phyloP scores from a whole-genome alignment of 2,797 vertebrate species.

The Pangasius djambal region DNA sequence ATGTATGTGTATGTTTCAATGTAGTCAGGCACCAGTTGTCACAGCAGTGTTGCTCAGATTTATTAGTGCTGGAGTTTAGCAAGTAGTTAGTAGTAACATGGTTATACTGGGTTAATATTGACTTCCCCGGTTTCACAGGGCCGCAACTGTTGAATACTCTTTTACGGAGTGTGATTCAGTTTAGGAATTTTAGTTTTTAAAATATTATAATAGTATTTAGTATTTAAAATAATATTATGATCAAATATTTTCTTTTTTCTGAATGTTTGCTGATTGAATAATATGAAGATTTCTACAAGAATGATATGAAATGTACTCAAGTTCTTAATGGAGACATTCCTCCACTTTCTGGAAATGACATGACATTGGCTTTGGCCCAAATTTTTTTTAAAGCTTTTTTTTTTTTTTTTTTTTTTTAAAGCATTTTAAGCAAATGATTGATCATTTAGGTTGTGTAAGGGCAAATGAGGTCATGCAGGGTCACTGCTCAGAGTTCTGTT shows the following conservation, averaged over 20 bases:
- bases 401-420: neutral
- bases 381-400: neutral
- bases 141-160: too few species aligned
- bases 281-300: neutral
- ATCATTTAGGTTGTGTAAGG: slow-evolving; percentile 43
- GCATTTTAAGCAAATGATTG: slow-evolving; percentile 42
- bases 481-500: slow-evolving; percentile 36
- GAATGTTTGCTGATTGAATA: neutral
- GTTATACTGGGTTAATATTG: neutral
- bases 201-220: neutral
- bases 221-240: neutral
- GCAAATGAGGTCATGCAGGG: slow-evolving; percentile 25
- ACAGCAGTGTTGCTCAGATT: neutral
- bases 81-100: neutral
- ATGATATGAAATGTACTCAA: neutral
- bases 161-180: neutral
- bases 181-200: neutral
- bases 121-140: neutral
- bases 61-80: neutral
- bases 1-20: neutral
- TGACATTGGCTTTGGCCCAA: slow-evolving; percentile 43
- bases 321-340: neutral
- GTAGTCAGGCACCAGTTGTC: neutral
- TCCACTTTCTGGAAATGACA: slow-evolving; percentile 18
- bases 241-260: neutral